Evolutionary conservation across 2,888 invertebrate genomes (phyloP), one percentile per base, ranked within the genome.

Genomic region (Epistrophe grossulariae): DNA sequence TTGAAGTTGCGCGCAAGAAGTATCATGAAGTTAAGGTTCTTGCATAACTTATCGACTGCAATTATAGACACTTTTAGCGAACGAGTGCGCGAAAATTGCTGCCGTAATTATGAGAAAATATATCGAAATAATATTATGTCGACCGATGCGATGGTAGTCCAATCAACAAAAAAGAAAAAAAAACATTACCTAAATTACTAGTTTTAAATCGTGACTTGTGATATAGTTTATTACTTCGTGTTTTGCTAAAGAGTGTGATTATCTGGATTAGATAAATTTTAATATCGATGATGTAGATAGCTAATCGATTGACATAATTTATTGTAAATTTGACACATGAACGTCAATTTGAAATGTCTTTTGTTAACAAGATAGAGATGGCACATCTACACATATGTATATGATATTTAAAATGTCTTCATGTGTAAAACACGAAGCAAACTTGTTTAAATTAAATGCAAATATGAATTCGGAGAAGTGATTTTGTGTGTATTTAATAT

Each of bases 51-150:
- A 84, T 84, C 43, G 70, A 4, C 57, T 35, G 79, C 79, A 84
- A 84, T 84, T 79, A 84, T 64, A 84, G 64, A 84, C 71, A 84
- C 79, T 79, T 74, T 84, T 38, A n/a, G 60, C 24, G 31, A 19
- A 52, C 70, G 70, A 70, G 62, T 55, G 57, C 62, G 35, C 43
- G 48, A 40, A 74, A 79, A 76, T 76, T 79, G 62, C 79, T 57
- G 79, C 79, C 17, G 57, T 64, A 79, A 84, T 79, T 84, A 79
- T 50, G 60, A 70, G 70, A 68, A n/a, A 78, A 73, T 83, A 40
- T 62, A 55, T 57, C 64, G 43, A 28, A n/a, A n/a, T 45, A 8
- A 5, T 6, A 15, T 0, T 5, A 43, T 45, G 17, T 17, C 17
- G 9, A 48, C 8, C 17, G 19, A 31, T 17, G 24, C 17, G 19